Base-by-base conservation (phyloP, 92 coral and sea anemone species). In the Nematostella vectensis region DNA sequence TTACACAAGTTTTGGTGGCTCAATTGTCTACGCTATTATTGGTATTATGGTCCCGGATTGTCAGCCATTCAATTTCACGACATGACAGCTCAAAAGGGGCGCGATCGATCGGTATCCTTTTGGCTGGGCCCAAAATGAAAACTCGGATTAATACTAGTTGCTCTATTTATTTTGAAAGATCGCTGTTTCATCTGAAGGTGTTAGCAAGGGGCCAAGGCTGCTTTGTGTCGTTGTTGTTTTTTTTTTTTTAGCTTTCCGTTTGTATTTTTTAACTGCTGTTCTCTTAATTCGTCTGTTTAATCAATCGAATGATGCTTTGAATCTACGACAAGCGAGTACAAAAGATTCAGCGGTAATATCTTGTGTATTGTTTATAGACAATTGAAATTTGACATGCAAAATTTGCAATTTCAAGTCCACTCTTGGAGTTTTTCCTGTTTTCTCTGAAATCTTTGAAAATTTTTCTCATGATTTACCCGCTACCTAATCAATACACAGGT, bases 1-100 rank as follows among this genome's bases (percentile, higher is more conserved):
- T 63, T 80, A 65, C 85, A 59, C 67, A 59, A 30, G 94, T 78
- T 82, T 76, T 74, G 87, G 87, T 72, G 64, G 88, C 68, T 29
- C 55, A 62, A 61, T 69, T 68, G 76, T 69, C 56, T 59, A 28
- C 48, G 61, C 61, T 70, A 84, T 84, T 85, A 85, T 85, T 82
- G 82, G 81, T 69, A 67, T 74, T 71, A 69, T 39, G 57, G 60
- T 55, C 67, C 48, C 72, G n/a, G 95, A 80, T 80, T 85, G 95
- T 80, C 58, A 33, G 74, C 75, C 62, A 62, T 75, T 85, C 84
- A 85, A 70, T 68, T 55, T 70, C 68, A 29, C 82, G 69, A 75
- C 81, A 76, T 85, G 95, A 85, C 95, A 85, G 52, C 62, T 77
- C 88, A 85, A 85, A n/a, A 84, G 77, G 88, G 48, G 50, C 43